Evolutionary conservation across 2,113 vertebrate species (phyloP).

Genomic region (Oplegnathus fasciatus): DNA sequence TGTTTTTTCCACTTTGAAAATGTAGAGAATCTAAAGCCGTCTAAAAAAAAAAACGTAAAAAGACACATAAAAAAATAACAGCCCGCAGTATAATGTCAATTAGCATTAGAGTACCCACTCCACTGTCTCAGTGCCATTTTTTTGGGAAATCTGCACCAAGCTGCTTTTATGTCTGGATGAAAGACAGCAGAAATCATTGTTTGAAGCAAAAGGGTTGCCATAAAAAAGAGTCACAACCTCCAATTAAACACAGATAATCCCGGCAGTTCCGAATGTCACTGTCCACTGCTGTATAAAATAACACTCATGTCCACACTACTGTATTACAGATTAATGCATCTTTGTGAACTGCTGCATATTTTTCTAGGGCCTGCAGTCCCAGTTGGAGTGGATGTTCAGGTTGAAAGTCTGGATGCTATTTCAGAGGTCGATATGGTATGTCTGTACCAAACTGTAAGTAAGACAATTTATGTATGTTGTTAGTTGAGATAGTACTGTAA

Average conservation of each 20-base stretch:
- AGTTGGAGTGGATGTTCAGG: conserved; percentile 64
- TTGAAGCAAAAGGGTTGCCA: conserved; percentile 24
- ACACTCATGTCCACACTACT: not conserved
- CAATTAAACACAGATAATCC: conserved; percentile 44
- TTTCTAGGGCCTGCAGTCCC: conserved; percentile 82
- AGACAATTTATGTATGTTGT: not conserved
- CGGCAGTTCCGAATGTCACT: not conserved
- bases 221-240: conserved; percentile 49
- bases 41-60: not conserved
- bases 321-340: not conserved
- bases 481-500: not conserved
- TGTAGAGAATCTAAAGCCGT: not conserved
- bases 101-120: conserved; percentile 34
- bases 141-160: conserved; percentile 18
- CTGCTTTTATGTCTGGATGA: conserved; percentile 52
- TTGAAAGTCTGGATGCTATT: conserved; percentile 83
- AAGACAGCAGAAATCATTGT: conserved; percentile 44
- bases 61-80: not conserved
- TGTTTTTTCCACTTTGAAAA: not conserved
- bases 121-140: not conserved
- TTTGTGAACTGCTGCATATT: conserved; percentile 7
- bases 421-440: conserved; percentile 83
- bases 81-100: not conserved
- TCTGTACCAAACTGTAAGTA: not conserved
- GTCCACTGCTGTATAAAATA: too few relatives aligned